phyloP scores from a whole-genome alignment of 37 sponge, comb jelly and placozoan genomes.

The Theonella swinhoei region DNA sequence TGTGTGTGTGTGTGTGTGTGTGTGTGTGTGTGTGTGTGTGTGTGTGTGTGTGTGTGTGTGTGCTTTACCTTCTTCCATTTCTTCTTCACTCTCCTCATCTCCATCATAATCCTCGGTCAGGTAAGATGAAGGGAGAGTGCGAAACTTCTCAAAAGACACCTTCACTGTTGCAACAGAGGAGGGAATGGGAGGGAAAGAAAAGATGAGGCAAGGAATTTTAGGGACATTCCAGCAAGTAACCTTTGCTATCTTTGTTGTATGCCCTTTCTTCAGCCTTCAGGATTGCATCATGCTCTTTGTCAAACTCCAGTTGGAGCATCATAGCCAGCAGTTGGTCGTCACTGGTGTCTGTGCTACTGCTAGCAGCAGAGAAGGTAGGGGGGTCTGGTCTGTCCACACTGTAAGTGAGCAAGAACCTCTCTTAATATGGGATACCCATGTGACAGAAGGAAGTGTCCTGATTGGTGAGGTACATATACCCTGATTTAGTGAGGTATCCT shows the following conservation, averaged over 20 bases:
- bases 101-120: slow-evolving; percentile 39
- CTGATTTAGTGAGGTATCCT: too few relatives aligned
- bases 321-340: slow-evolving; percentile 89
- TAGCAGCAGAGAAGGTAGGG: neutral
- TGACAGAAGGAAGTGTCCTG: too few relatives aligned
- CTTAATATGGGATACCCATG: too few relatives aligned
- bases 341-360: slow-evolving; percentile 16
- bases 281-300: slow-evolving; percentile 68
- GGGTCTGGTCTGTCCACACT: too few relatives aligned
- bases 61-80: slow-evolving; percentile 28
- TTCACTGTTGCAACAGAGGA: slow-evolving; percentile 43
- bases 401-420: too few relatives aligned
- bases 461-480: too few relatives aligned
- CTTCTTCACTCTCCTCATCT: slow-evolving; percentile 41
- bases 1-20: too few relatives aligned
- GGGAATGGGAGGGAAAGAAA: neutral
- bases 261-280: slow-evolving; percentile 78
- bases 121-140: slow-evolving; percentile 35
- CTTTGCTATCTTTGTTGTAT: slow-evolving; percentile 81
- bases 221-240: neutral
- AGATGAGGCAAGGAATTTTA: neutral
- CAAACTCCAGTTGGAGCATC: slow-evolving; percentile 93
- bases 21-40: too few relatives aligned
- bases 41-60: neutral
- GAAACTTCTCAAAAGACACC: slow-evolving; percentile 74